Conservation (phyloP, 2,888 invertebrate species). For the Byasa hedistus region DNA sequence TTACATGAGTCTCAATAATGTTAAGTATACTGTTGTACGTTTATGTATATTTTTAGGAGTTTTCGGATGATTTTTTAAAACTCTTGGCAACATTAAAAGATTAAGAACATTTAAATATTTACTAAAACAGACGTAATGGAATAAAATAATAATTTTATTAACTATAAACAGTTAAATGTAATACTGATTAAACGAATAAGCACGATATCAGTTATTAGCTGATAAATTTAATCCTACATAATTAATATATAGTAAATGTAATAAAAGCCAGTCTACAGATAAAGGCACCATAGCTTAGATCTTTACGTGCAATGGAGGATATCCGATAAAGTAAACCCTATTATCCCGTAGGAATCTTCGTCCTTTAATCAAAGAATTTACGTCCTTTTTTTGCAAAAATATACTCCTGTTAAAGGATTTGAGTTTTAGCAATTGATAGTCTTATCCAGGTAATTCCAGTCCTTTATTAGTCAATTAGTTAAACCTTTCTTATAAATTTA, state of each 20-base stretch:
- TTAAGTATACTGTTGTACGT: too few relatives aligned
- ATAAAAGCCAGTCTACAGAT: slow-evolving; percentile 8
- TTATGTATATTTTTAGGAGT: neutral
- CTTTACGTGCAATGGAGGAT: neutral
- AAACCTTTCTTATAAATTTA: neutral
- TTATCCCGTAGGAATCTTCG: neutral
- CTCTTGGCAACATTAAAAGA: neutral
- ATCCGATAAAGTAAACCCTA: neutral
- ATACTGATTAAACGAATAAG: neutral
- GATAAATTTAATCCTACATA: slow-evolving; percentile 6
- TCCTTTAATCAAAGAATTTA: slow-evolving; percentile 5
- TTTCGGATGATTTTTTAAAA: neutral
- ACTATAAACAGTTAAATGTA: neutral
- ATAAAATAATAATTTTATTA: neutral
- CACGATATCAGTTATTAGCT: neutral
- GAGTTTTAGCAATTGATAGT: neutral
- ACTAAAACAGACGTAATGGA: neutral
- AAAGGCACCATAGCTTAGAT: slow-evolving; percentile 4
- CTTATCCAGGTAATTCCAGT: neutral
- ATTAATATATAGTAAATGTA: slow-evolving; percentile 3
- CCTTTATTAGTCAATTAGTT: neutral
- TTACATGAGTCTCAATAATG: too few relatives aligned
- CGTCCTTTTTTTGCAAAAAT: neutral
- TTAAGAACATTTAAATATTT: neutral
- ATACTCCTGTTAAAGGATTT: neutral